These are phyloP conservation scores for Callyntrura sp. DNA, from an alignment of 2,888 invertebrate species.

Conservation along the genomic window DNA sequence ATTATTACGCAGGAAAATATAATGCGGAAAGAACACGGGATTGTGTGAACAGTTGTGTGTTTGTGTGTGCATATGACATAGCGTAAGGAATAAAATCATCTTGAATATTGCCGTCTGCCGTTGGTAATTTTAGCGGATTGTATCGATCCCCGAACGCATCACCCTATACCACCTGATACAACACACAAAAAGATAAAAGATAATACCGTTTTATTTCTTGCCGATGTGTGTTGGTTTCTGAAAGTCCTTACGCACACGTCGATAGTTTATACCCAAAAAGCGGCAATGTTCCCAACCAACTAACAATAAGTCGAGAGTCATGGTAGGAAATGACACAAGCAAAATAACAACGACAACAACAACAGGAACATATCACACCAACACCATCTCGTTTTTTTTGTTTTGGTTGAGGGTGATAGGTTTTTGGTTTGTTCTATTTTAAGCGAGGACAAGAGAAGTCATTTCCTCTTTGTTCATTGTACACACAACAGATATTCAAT, in stretches of 20 bases:
- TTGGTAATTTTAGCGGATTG: not conserved
- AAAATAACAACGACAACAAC: not conserved
- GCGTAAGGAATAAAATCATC: not conserved
- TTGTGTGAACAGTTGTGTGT: not conserved
- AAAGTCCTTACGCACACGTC: not conserved
- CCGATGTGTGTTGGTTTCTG: constrained; percentile 34
- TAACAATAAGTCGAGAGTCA: too few relatives aligned
- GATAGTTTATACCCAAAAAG: too few relatives aligned
- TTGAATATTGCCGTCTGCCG: too few relatives aligned
- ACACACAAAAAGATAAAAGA: too few relatives aligned
- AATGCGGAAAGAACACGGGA: not conserved
- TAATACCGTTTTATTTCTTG: constrained; percentile 1
- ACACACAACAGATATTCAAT: not conserved
- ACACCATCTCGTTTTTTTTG: constrained; percentile 34
- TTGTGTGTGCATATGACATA: not conserved
- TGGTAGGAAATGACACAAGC: not conserved
- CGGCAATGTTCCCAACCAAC: constrained; percentile 1
- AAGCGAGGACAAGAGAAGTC: constrained; percentile 29
- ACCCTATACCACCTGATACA: not conserved
- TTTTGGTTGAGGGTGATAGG: constrained; percentile 26
- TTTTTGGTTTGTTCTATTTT: constrained; percentile 42
- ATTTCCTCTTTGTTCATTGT: constrained; percentile 55
- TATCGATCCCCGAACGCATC: constrained; percentile 23
- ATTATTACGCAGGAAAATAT: not conserved
- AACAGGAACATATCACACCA: constrained; percentile 27